A percentile compares a stretch with the other conserved stretches of the same genome.
These are phyloP conservation scores for Isurus oxyrinchus DNA, from an alignment of 2,113 vertebrate genomes.

Conservation along the genomic window DNA sequence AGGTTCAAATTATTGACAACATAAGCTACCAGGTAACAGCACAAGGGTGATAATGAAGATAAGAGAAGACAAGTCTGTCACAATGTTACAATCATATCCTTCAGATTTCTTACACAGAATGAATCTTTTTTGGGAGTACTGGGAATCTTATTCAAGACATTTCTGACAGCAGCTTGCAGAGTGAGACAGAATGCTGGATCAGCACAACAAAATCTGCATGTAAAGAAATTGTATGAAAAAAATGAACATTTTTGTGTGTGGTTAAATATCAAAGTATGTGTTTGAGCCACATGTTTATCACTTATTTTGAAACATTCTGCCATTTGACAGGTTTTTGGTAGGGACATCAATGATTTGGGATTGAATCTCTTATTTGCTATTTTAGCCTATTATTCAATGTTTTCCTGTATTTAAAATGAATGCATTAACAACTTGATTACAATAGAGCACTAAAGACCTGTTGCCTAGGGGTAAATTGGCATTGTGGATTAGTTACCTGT, in stretches of 20 bases:
- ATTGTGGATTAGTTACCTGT: neutral
- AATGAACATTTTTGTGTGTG: neutral
- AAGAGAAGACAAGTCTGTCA: neutral
- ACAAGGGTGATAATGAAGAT: neutral
- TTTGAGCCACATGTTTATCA: neutral
- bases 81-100: neutral
- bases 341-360: neutral
- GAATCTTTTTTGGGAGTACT: neutral
- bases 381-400: neutral
- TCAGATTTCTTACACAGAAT: neutral
- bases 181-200: neutral
- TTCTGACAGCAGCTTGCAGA: neutral
- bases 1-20: neutral
- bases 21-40: neutral
- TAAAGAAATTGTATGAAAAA: neutral
- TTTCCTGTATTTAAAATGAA: neutral
- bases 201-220: neutral
- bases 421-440: neutral
- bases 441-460: neutral
- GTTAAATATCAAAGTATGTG: neutral
- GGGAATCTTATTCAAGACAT: neutral
- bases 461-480: too few species aligned
- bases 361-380: neutral
- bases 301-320: conserved; percentile 6
- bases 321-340: neutral